phyloP scores from a whole-genome alignment of 2,888 invertebrate genomes.

The Trissolcus brochymenae region DNA sequence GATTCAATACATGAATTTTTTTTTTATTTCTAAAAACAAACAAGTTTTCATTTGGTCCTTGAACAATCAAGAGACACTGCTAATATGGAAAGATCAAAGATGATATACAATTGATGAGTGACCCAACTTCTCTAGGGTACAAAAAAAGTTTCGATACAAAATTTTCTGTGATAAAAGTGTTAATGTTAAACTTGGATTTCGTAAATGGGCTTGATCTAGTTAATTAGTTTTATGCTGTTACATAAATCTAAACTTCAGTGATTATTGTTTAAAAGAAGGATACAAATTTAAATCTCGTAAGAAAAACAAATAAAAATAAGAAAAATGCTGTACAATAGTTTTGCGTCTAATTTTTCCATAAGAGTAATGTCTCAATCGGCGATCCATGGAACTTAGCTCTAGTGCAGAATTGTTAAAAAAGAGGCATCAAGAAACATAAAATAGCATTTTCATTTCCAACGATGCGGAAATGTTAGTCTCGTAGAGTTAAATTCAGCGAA shows the following conservation, averaged over 20 bases:
- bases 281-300: too few species aligned
- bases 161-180: slow-evolving; percentile 32
- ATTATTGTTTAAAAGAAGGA: too few species aligned
- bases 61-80: slow-evolving; percentile 35
- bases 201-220: neutral
- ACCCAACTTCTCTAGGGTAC: too few species aligned
- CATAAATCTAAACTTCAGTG: neutral
- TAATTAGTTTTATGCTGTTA: neutral
- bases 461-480: slow-evolving; percentile 1
- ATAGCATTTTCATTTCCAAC: slow-evolving; percentile 6
- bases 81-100: slow-evolving; percentile 30
- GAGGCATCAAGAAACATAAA: slow-evolving; percentile 12
- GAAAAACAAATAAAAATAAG: too few species aligned
- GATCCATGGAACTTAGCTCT: slow-evolving; percentile 3
- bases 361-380: slow-evolving; percentile 32
- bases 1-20: too few species aligned
- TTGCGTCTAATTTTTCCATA: slow-evolving; percentile 37
- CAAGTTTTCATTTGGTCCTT: slow-evolving; percentile 9
- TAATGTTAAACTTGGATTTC: too few species aligned
- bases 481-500: neutral
- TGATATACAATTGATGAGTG: slow-evolving; percentile 1
- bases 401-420: slow-evolving; percentile 5
- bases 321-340: too few species aligned
- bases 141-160: slow-evolving; percentile 7
- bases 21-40: neutral